These are phyloP conservation scores for Pipistrellus pipistrellus DNA, from an alignment of 2,797 vertebrate genomes.

Conservation along the genomic window DNA sequence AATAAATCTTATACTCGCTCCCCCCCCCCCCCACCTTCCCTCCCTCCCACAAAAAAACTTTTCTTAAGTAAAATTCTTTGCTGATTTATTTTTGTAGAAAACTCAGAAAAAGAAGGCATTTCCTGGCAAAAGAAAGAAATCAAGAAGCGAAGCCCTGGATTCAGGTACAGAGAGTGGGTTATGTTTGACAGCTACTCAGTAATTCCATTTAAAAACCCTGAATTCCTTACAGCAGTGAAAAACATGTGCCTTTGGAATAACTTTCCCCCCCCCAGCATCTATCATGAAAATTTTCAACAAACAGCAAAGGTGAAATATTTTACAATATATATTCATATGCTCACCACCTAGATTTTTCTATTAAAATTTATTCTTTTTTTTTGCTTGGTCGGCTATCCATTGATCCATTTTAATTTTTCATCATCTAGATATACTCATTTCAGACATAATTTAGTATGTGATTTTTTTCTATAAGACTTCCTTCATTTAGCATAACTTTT, in stretches of 20 bases:
- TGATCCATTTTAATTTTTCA: constrained; percentile 20
- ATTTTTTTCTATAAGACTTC: background rate
- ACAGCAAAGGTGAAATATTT: background rate
- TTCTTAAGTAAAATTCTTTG: constrained; percentile 7
- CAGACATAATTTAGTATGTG: background rate
- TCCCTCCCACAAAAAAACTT: background rate
- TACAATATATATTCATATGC: background rate
- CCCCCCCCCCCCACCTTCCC: too few species aligned
- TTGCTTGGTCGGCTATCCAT: background rate
- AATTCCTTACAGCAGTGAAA: constrained; percentile 28
- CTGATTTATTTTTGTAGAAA: constrained; percentile 41
- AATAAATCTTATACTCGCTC: background rate
- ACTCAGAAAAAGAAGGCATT: constrained; percentile 39
- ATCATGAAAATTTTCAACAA: constrained; percentile 44
- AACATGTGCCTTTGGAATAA: constrained; percentile 13
- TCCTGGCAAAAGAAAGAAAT: constrained; percentile 51
- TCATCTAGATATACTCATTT: background rate
- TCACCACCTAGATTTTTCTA: background rate
- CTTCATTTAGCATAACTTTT: background rate
- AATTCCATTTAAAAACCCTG: background rate
- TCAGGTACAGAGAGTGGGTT: constrained; percentile 65
- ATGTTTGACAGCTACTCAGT: background rate
- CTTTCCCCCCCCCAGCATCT: constrained; percentile 25
- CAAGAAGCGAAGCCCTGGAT: background rate
- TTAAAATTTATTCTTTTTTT: background rate